Conservation (phyloP, 2,797 vertebrate genomes). For the Rhinella marina region DNA sequence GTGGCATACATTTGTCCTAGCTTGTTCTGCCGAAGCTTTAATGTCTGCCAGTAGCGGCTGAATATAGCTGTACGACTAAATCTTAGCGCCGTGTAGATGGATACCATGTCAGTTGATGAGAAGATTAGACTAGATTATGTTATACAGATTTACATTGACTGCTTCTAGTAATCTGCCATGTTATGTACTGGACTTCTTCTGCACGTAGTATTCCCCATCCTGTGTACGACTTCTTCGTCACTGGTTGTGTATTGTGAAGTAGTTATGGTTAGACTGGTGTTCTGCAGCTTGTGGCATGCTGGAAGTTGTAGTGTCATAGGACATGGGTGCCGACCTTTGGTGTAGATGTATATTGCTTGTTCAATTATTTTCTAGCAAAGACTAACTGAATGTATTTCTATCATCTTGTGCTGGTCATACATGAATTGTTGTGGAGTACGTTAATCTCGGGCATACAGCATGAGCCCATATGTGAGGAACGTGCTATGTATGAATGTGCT, state of each 20-base stretch:
- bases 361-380: too few species aligned
- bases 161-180: neutral
- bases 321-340: too few species aligned
- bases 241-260: neutral
- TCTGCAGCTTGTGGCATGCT: neutral
- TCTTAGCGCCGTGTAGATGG: neutral
- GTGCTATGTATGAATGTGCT: too few species aligned
- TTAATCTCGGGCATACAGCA: too few species aligned
- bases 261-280: neutral
- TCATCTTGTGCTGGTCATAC: too few species aligned
- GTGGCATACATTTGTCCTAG: neutral
- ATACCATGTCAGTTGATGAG: neutral
- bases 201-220: neutral
- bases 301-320: neutral
- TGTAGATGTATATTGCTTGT: too few species aligned
- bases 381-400: too few species aligned
- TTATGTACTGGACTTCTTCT: neutral
- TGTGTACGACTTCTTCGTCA: too few species aligned
- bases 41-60: neutral
- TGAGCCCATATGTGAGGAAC: too few species aligned
- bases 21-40: neutral
- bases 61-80: neutral
- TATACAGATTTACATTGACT: neutral
- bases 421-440: too few species aligned
- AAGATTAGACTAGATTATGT: constrained; percentile 53